Conservation (phyloP, 92 coral and sea anemone species). For the Palythoa grandis region DNA sequence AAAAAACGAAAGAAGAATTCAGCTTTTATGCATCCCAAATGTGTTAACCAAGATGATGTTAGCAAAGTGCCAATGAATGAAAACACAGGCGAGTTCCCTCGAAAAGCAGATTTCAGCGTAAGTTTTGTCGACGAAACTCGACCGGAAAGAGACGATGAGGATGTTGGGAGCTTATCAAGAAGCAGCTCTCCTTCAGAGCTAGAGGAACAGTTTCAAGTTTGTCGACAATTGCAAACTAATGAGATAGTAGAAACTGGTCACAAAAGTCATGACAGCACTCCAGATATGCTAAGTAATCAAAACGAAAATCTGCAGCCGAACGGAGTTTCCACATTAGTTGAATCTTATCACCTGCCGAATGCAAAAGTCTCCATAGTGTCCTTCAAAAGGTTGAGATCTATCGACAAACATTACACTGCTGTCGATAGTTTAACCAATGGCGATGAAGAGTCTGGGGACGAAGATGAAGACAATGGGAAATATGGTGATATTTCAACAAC, state of each 20-base stretch:
- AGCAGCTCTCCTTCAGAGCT: background rate
- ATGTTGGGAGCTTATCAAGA: background rate
- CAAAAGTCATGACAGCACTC: too few species aligned
- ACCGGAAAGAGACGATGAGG: background rate
- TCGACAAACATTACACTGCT: conserved; percentile 13
- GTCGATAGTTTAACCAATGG: conserved; percentile 1
- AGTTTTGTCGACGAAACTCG: conserved; percentile 18
- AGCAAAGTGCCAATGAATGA: background rate
- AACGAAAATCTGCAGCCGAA: background rate
- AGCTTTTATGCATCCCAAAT: background rate
- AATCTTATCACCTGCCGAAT: background rate
- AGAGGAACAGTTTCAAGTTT: background rate
- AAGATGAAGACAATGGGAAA: conserved; percentile 62
- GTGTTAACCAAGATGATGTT: background rate
- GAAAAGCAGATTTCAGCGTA: background rate
- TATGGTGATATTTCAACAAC: conserved; percentile 73
- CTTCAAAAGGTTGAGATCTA: background rate
- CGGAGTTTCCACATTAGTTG: background rate
- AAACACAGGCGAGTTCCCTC: conserved; percentile 9
- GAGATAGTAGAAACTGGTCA: background rate
- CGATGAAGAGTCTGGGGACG: conserved; percentile 75
- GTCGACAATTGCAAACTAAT: background rate
- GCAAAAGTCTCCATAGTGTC: conserved; percentile 5
- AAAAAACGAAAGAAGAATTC: conserved; percentile 22
- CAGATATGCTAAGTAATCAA: background rate